phyloP scores from a whole-genome alignment of 2,113 vertebrate species.

The Trematocara unimaculatum region DNA sequence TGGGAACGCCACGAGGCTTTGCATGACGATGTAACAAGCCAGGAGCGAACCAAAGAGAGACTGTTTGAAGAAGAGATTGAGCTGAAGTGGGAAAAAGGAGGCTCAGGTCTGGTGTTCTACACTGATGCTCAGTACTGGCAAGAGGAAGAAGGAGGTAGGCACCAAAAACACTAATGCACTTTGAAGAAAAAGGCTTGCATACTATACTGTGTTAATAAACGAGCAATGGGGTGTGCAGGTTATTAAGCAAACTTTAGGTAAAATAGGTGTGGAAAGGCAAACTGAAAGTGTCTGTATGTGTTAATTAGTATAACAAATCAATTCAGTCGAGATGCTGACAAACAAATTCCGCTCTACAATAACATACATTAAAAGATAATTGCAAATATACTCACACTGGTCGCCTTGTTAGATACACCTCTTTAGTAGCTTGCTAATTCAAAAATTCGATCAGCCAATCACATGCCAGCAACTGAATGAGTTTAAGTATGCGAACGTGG shows the following conservation, averaged over 20 bases:
- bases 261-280: background rate
- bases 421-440: background rate
- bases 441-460: background rate
- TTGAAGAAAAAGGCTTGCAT: background rate
- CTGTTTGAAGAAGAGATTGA: slow-evolving; percentile 95
- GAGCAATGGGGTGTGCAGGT: background rate
- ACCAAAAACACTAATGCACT: background rate
- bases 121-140: slow-evolving; percentile 96
- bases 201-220: background rate
- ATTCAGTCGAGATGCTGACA: background rate
- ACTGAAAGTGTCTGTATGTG: background rate
- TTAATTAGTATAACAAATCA: background rate
- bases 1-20: slow-evolving; percentile 94
- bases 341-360: background rate
- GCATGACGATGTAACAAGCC: slow-evolving; percentile 87
- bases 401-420: background rate
- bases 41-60: slow-evolving; percentile 85
- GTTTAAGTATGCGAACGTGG: rapidly evolving
- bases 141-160: slow-evolving; percentile 85
- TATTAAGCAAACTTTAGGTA: background rate
- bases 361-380: background rate
- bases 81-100: slow-evolving; percentile 97
- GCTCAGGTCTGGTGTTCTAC: slow-evolving; percentile 94
- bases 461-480: background rate
- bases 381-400: background rate